A percentile compares a stretch with the other conserved stretches of the same genome.
Evolutionary conservation across 1,140 invertebrate genomes (phyloP).

Genomic region (Battus philenor): DNA sequence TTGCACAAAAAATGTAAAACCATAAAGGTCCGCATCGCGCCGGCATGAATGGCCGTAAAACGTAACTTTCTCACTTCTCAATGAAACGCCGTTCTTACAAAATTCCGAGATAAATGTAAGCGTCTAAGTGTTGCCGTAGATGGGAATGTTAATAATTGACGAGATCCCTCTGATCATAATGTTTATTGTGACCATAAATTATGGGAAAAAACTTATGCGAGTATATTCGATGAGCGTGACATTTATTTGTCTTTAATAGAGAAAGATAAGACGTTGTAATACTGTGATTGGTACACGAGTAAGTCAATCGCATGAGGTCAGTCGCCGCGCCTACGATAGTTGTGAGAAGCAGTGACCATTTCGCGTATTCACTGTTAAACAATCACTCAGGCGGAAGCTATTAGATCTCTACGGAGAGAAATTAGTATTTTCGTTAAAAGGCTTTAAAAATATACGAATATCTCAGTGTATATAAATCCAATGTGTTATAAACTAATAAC

Average conservation of each 20-base stretch:
- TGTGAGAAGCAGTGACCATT: no score
- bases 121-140: conserved; percentile 12
- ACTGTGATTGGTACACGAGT: conserved; percentile 13
- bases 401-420: no score
- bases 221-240: conserved; percentile 4
- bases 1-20: not conserved
- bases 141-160: conserved; percentile 15
- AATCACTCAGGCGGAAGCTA: no score
- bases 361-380: no score
- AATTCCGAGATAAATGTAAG: conserved; percentile 13
- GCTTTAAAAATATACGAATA: no score
- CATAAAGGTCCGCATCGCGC: not conserved
- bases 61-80: conserved; percentile 8
- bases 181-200: conserved; percentile 13
- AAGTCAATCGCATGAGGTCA: conserved; percentile 13
- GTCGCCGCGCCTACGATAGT: no score
- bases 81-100: conserved; percentile 8
- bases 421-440: no score
- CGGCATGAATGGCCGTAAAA: conserved; percentile 7
- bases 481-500: no score
- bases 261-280: conserved; percentile 9
- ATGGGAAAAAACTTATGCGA: conserved; percentile 5
- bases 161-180: conserved; percentile 1
- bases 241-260: conserved; percentile 15
- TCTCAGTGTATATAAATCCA: no score